Conservation (phyloP, 1,140 invertebrate species). For the Aethina tumida region DNA sequence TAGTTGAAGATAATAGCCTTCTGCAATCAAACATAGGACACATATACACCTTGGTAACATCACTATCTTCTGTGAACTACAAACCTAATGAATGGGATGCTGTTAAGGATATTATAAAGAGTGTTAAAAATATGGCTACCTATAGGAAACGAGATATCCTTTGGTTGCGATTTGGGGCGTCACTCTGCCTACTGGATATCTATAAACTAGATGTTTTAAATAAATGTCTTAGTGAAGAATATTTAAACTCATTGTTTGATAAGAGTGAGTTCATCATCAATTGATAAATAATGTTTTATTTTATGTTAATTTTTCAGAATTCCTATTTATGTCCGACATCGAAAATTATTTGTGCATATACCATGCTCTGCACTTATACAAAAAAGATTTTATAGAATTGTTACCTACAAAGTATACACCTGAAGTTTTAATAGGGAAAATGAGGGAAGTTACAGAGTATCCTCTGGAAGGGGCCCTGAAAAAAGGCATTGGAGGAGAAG, state of each 20-base stretch:
- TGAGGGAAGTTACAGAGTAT: slow-evolving; percentile 22
- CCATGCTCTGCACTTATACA: slow-evolving; percentile 44
- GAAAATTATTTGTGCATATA: slow-evolving; percentile 43
- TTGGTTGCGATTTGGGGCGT: slow-evolving; percentile 40
- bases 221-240: slow-evolving; percentile 40
- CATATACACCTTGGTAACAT: slow-evolving; percentile 41
- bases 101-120: slow-evolving; percentile 36
- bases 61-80: slow-evolving; percentile 45
- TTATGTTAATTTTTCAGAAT: slow-evolving; percentile 1
- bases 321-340: slow-evolving; percentile 35
- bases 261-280: slow-evolving; percentile 17
- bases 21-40: slow-evolving; percentile 25
- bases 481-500: slow-evolving; percentile 36
- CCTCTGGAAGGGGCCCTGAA: slow-evolving; percentile 34
- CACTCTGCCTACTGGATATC: slow-evolving; percentile 43
- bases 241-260: slow-evolving; percentile 35
- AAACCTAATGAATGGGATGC: slow-evolving; percentile 44
- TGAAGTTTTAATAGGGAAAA: slow-evolving; percentile 17
- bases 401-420: slow-evolving; percentile 28
- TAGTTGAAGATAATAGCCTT: slow-evolving; percentile 33
- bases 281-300: slow-evolving; percentile 4
- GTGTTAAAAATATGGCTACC: slow-evolving; percentile 30
- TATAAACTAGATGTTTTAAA: slow-evolving; percentile 42
- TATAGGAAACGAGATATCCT: slow-evolving; percentile 32
- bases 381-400: slow-evolving; percentile 38